Conservation (phyloP, 2,797 vertebrate species). For the Xiphophorus birchmanni region DNA sequence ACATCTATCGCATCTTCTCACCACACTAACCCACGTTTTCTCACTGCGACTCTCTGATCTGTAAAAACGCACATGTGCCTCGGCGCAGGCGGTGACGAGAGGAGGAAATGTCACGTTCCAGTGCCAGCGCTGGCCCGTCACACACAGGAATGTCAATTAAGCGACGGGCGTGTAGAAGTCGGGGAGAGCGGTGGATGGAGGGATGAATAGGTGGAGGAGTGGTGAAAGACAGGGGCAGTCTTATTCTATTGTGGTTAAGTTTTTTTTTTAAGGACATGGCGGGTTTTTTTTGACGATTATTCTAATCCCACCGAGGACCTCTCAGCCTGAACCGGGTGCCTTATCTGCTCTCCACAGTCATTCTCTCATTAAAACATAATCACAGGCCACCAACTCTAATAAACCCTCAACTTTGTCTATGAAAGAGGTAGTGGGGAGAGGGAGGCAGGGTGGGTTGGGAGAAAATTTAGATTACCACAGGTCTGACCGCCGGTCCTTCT, state of each 20-base stretch:
- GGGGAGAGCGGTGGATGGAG: conserved; percentile 30
- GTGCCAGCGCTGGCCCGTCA: conserved; percentile 47
- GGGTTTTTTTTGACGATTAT: conserved; percentile 80
- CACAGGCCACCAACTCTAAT: conserved; percentile 89
- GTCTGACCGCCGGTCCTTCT: conserved; percentile 65
- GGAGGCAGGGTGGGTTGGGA: neutral
- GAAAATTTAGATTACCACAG: conserved; percentile 83
- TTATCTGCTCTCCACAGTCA: conserved; percentile 88
- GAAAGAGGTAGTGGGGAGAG: conserved; percentile 36
- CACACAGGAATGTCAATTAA: conserved; percentile 68
- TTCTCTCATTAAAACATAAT: conserved; percentile 93
- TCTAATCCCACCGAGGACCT: conserved; percentile 84
- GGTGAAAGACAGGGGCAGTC: conserved; percentile 55
- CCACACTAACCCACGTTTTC: conserved; percentile 34
- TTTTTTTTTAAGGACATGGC: conserved; percentile 78
- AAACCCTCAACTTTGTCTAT: conserved; percentile 85
- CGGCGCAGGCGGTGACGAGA: conserved; percentile 36
- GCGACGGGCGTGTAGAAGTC: conserved; percentile 17
- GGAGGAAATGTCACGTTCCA: conserved; percentile 66
- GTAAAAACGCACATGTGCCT: conserved; percentile 60
- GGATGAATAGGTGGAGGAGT: conserved; percentile 50
- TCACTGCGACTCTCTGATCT: conserved; percentile 57
- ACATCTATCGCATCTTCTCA: conserved; percentile 36
- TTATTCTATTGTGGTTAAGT: conserved; percentile 72
- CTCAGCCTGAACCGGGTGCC: conserved; percentile 74